Percentiles rank a stretch among this genome's conserved stretches.
phyloP scores from a whole-genome alignment of 1,140 invertebrate genomes.

The Tribolium madens region DNA sequence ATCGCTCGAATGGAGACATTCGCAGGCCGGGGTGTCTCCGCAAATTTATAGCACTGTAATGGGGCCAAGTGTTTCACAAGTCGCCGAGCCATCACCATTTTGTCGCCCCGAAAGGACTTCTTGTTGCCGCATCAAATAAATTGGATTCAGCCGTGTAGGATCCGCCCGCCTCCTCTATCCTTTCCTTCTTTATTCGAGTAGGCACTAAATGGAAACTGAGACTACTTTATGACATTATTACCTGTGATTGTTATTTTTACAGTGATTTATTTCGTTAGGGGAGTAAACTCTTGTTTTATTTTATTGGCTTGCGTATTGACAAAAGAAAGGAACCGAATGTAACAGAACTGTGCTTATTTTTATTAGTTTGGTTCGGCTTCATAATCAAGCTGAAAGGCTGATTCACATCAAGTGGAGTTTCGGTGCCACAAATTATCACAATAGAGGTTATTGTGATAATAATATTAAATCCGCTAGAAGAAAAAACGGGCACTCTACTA shows the following conservation, averaged over 20 bases:
- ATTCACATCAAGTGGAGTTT: background rate
- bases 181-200: slow-evolving; percentile 53
- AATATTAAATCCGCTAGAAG: background rate
- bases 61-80: slow-evolving; percentile 65
- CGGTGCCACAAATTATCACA: background rate
- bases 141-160: slow-evolving; percentile 57
- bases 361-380: slow-evolving; percentile 21
- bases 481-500: background rate
- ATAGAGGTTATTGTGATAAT: background rate
- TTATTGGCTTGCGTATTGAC: background rate
- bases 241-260: slow-evolving; percentile 65
- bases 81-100: slow-evolving; percentile 65
- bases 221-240: slow-evolving; percentile 65
- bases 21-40: slow-evolving; percentile 45
- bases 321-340: background rate
- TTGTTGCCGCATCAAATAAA: slow-evolving; percentile 63
- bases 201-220: slow-evolving; percentile 59
- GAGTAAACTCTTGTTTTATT: slow-evolving; percentile 44
- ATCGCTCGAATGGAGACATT: slow-evolving; percentile 58
- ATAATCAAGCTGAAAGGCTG: slow-evolving; percentile 40
- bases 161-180: slow-evolving; percentile 45
- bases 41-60: slow-evolving; percentile 67
- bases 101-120: slow-evolving; percentile 61
- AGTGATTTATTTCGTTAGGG: slow-evolving; percentile 60
- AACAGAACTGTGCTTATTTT: slow-evolving; percentile 22